Base-by-base conservation (phyloP, 2,888 invertebrate species). In the Eupeodes latifasciatus region DNA sequence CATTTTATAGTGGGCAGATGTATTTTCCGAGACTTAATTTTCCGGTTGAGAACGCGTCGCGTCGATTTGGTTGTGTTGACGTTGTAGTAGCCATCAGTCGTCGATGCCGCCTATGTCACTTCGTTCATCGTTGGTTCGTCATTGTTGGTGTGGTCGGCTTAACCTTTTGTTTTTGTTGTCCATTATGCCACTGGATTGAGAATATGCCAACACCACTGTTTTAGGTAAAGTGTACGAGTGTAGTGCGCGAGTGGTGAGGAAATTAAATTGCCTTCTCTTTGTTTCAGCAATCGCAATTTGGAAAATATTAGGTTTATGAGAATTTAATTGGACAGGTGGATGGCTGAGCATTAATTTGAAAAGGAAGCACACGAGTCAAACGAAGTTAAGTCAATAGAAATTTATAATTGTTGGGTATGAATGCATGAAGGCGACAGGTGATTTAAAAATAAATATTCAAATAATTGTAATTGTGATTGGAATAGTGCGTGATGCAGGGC, bases 241-340 rank as follows among this genome's bases (percentile, higher is more conserved):
- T 51, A 12, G 12, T 40, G 19, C 62, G 27, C 27, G 27, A 27
- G 27, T 27, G 27, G 27, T 3, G 59, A 79, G 79, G 79, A 79
- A 86, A 71, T 66, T 71, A 80, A 80, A 80, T 83, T 87, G 80
- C 67, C 51, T 80, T 61, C 57, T 55, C 61, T 72, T 75, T 80
- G 71, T 74, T 83, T 71, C 71, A 55, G n/a, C 64, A 55, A 34
- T 59, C 62, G 27, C 40, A 36, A n/a, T 55, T 55, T 71, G 53
- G 44, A 67, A 19, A 47, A 59, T 87, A 51, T 79, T 51, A 55
- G 67, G 74, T 16, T 82, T 83, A 81, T 83, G 80, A 62, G 87
- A 81, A 81, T 83, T 83, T 87, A 83, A 87, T 83, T 87, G 83
- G 77, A 55, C 83, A 87, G 87, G 83, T 87, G 87, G 83, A 83